Evolutionary conservation across 2,888 invertebrate genomes (phyloP), one percentile per base, ranked within the genome.

Genomic region (Zeuzera pyrina): DNA sequence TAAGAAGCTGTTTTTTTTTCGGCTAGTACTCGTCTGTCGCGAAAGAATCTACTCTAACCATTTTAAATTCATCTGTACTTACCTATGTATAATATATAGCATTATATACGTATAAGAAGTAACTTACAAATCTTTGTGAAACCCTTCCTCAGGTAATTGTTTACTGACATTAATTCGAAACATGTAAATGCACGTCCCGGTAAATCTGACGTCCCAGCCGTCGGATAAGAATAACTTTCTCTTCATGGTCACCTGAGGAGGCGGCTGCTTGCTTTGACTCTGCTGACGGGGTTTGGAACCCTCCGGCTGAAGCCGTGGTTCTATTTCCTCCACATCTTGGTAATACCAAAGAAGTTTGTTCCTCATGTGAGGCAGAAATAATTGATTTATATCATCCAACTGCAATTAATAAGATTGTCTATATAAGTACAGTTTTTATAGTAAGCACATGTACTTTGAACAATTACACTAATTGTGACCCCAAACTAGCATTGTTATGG

Each of bases 111-210:
- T n/a, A n/a, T n/a, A n/a, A 19, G 8, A 19, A 8, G 8, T 19
- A 19, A 62, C 87, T 85, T 51, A 88, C 88, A 88, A 65, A 64
- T 88, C 94, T 78, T 94, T 94, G 64, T 94, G 94, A 54, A 95
- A 95, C n/a, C 94, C 94, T 76, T 95, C 95, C 64, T 95, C 95
- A 0, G 94, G 94, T 44, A 95, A 69, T 61, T 94, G 93, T 55
- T 94, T 94, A 41, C 89, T 88, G 23, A 90, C 91, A 58, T 90
- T 93, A 28, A 94, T 90, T 44, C 95, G 86, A 60, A 93, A 92
- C 85, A 94, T 94, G 55, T 93, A 94, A 45, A 94, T 89, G 51
- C 93, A 93, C 34, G 92, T 86, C 16, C 94, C 94, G 1, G 91
- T 92, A 34, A 95, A 89, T 10, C 91, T 87, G 24, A 89, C 88